A percentile compares a stretch with the other conserved stretches of the same genome.
phyloP scores from a whole-genome alignment of 1,140 invertebrate genomes.

The Oreohelix idahoensis region DNA sequence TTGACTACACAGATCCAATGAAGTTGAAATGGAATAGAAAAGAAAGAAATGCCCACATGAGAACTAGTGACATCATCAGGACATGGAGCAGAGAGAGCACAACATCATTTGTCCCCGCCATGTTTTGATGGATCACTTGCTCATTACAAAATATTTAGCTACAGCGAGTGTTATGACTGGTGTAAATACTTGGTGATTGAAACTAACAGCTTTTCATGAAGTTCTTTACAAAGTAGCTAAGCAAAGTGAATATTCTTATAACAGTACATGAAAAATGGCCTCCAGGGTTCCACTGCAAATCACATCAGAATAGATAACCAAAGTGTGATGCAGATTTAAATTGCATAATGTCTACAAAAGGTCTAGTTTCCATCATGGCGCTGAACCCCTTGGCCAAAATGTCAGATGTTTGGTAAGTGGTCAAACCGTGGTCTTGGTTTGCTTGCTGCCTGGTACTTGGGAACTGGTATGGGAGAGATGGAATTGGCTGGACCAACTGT shows the following conservation, averaged over 20 bases:
- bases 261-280: background rate
- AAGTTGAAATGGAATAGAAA: too few relatives aligned
- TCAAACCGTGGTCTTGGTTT: slow-evolving; percentile 49
- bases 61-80: too few relatives aligned
- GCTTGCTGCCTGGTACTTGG: slow-evolving; percentile 42
- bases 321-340: background rate
- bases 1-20: too few relatives aligned
- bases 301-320: background rate
- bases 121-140: too few relatives aligned
- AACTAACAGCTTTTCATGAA: too few relatives aligned
- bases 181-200: too few relatives aligned
- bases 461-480: slow-evolving; percentile 49
- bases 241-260: background rate
- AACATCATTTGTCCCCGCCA: too few relatives aligned
- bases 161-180: too few relatives aligned
- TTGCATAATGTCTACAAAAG: background rate
- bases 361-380: slow-evolving; percentile 63
- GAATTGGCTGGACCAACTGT: background rate
- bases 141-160: too few relatives aligned
- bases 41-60: too few relatives aligned
- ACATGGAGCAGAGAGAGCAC: too few relatives aligned
- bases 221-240: too few relatives aligned
- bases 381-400: slow-evolving; percentile 71
- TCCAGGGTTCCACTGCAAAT: background rate
- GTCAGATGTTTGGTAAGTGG: slow-evolving; percentile 71